phyloP scores from a whole-genome alignment of 2,888 invertebrate genomes.

The Caenorhabditis macrosperma region DNA sequence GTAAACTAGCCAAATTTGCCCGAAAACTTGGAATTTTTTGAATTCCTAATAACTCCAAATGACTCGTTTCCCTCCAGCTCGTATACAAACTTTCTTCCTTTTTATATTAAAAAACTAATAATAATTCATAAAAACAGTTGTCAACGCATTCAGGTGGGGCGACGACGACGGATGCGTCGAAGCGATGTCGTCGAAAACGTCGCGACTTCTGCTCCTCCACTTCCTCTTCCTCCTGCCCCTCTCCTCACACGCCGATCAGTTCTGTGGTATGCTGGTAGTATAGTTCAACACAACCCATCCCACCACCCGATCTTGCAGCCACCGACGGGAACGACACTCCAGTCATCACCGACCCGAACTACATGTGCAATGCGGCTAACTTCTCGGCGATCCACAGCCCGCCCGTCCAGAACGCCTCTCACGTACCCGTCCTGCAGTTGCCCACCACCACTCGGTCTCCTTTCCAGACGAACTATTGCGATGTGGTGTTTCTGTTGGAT shows the following conservation, averaged over 20 bases:
- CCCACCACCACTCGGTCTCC: background rate
- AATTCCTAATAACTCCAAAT: too few relatives aligned
- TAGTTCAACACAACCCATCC: background rate
- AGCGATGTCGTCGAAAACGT: constrained; percentile 25
- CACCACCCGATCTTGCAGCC: too few relatives aligned
- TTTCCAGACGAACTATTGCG: constrained; percentile 56
- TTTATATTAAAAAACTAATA: too few relatives aligned
- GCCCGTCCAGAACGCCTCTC: constrained; percentile 11
- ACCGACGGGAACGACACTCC: constrained; percentile 51
- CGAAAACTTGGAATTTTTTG: too few relatives aligned
- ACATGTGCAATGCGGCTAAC: constrained; percentile 38
- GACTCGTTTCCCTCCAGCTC: too few relatives aligned
- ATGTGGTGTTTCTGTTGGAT: constrained; percentile 64
- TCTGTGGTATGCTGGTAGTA: constrained; percentile 39
- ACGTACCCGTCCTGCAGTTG: background rate
- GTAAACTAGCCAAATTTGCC: too few relatives aligned
- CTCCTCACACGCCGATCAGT: constrained; percentile 9
- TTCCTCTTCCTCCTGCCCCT: background rate
- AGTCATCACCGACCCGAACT: constrained; percentile 32
- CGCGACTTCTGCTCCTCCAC: constrained; percentile 23
- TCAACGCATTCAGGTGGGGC: constrained; percentile 23
- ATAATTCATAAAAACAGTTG: too few relatives aligned
- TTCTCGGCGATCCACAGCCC: constrained; percentile 26
- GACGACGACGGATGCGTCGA: constrained; percentile 36
- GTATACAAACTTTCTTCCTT: too few relatives aligned